Evolutionary conservation across 2,797 vertebrate genomes (phyloP).

Genomic region (Melanotaenia maccullochi): DNA sequence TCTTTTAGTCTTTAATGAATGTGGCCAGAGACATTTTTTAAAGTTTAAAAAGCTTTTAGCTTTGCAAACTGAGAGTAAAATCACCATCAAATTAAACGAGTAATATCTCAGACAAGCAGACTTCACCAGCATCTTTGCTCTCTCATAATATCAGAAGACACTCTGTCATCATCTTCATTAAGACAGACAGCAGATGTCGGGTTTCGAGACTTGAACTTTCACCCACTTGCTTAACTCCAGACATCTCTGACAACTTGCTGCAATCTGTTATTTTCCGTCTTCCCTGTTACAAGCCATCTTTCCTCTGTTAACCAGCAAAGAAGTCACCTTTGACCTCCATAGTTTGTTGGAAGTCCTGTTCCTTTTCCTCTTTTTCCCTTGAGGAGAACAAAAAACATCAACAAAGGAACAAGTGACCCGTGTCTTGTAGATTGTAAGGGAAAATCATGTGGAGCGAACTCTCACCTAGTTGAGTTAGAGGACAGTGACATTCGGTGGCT

Average conservation of each 20-base stretch:
- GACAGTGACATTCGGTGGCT: background rate
- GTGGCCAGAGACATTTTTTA: background rate
- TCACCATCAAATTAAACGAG: too few relatives aligned
- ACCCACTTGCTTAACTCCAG: constrained; percentile 52
- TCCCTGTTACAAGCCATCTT: background rate
- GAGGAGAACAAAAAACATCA: constrained; percentile 14
- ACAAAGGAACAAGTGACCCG: background rate
- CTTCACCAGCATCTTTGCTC: background rate
- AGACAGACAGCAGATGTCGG: constrained; percentile 16
- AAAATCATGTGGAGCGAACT: constrained; percentile 26
- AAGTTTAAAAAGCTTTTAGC: constrained; percentile 7
- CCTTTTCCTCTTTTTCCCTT: constrained; percentile 12
- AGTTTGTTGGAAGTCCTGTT: constrained; percentile 13
- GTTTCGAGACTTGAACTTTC: constrained; percentile 59
- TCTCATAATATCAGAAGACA: background rate
- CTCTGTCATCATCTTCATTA: constrained; percentile 20
- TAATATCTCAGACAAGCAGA: background rate
- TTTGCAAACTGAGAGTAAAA: background rate
- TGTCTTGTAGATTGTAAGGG: background rate
- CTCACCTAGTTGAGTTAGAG: constrained; percentile 22
- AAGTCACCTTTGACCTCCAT: constrained; percentile 44
- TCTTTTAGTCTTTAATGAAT: background rate
- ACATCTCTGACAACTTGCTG: constrained; percentile 37
- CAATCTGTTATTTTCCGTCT: constrained; percentile 34
- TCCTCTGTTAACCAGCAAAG: constrained; percentile 9